Evolutionary conservation across 1,140 invertebrate species (phyloP), one percentile per base, ranked within the genome.

Genomic region (Aphelinus certus): DNA sequence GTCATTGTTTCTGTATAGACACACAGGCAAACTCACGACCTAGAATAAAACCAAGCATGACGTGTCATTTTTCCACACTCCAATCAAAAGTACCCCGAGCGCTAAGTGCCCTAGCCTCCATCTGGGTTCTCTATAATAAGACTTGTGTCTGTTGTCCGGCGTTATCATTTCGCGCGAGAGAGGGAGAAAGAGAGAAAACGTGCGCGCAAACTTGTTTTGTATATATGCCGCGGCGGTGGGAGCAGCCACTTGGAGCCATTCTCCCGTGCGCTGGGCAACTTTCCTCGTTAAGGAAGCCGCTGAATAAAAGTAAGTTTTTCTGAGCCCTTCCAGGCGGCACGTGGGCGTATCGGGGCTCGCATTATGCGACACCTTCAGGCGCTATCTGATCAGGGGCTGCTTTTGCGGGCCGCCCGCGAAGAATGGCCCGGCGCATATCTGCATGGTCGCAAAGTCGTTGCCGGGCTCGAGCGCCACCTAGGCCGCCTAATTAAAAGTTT

Each of bases 221-320:
- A 42, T 47, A 63, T 71, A 26, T 26, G 26, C 26, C 26, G 26
- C 26, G 26, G 26, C 26, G 26, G 26, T 26, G 26, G 26, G 26
- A 26, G 9, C 49, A 71, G 61, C 60, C 46, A 67, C 62, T 53
- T 64, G 60, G 72, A 80, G 63, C 79, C 72, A 79, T 81, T 82
- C 76, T 67, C 55, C 63, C 76, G 73, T 77, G 73, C 53, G 48
- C 57, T 60, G 9, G 57, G 7, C 80, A 85, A 85, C 83, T 85
- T 85, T 85, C 80, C 84, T 85, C 81, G 84, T 85, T 85, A 85
- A 84, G 82, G 83, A 84, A 84, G 83, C 80, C 79, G 78, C 79
- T 81, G 81, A 84, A 85, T 84, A 79, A 84, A 81, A 74, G 81
- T 77, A 82, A 82, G 73, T 64, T 70, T 57, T 63, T 74, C 53